These are phyloP conservation scores for Pecten maximus DNA, from an alignment of 2,888 invertebrate genomes.

Conservation along the genomic window DNA sequence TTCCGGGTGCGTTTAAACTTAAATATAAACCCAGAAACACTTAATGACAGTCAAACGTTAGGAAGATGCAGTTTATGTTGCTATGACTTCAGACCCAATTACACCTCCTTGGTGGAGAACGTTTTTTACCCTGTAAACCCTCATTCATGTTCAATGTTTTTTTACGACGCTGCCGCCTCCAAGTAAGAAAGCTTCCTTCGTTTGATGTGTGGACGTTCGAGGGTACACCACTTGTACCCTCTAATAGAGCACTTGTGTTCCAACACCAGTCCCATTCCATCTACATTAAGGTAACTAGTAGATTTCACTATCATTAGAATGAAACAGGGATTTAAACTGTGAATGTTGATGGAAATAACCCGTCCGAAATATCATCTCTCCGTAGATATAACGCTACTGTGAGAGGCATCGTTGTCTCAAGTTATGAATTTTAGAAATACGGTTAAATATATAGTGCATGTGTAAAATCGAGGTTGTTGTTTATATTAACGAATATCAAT, in stretches of 20 bases:
- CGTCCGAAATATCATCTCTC: neutral
- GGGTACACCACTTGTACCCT: neutral
- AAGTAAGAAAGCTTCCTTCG: neutral
- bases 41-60: conserved; percentile 13
- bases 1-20: conserved; percentile 12
- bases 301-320: neutral
- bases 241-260: neutral
- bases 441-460: neutral
- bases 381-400: neutral
- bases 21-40: conserved; percentile 8
- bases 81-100: conserved; percentile 11
- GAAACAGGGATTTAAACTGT: neutral
- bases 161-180: neutral
- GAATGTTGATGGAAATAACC: neutral
- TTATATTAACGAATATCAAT: neutral
- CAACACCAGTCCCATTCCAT: neutral
- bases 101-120: neutral
- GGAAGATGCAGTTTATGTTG: neutral
- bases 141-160: neutral
- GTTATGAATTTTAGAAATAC: neutral
- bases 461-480: neutral
- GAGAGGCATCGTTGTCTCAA: neutral
- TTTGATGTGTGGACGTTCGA: conserved; percentile 9
- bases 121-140: neutral
- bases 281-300: neutral